phyloP scores from a whole-genome alignment of 1,140 invertebrate genomes.

The Orius insidiosus region DNA sequence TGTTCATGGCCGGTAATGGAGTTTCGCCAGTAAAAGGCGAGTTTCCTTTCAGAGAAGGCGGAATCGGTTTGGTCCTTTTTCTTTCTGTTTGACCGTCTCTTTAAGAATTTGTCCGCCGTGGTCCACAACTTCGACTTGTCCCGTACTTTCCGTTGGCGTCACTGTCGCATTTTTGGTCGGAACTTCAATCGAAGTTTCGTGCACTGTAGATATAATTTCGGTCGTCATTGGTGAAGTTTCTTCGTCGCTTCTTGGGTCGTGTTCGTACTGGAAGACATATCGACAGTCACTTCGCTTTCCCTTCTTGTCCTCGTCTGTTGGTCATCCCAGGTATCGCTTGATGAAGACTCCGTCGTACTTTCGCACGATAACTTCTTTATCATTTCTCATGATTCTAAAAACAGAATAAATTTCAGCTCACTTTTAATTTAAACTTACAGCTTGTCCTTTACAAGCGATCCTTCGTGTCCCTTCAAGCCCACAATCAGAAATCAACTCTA shows the following conservation, averaged over 20 bases:
- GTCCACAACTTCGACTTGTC: too few species aligned
- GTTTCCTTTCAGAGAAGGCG: constrained; percentile 18
- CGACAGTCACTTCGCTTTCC: constrained; percentile 23
- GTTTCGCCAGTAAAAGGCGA: constrained; percentile 15
- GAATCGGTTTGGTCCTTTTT: constrained; percentile 15
- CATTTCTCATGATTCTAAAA: constrained; percentile 29
- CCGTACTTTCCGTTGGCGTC: not conserved
- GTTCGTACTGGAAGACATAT: constrained; percentile 10
- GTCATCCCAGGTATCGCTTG: constrained; percentile 24
- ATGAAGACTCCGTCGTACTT: constrained; percentile 22
- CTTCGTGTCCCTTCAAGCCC: constrained; percentile 65
- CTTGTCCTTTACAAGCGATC: constrained; percentile 47
- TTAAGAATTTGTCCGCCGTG: too few species aligned
- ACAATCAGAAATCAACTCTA: constrained; percentile 75
- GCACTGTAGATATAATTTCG: not conserved
- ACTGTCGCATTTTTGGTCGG: constrained; percentile 8
- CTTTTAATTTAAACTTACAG: constrained; percentile 30
- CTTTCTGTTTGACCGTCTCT: too few species aligned
- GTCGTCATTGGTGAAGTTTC: not conserved
- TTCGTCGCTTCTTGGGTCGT: constrained; percentile 5
- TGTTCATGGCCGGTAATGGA: not conserved
- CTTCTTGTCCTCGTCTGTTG: constrained; percentile 27
- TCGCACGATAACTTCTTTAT: constrained; percentile 27
- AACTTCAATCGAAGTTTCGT: constrained; percentile 5
- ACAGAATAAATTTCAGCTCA: not conserved